phyloP scores from a whole-genome alignment of 2,113 vertebrate genomes.

The Dicrurus megarhynchus region DNA sequence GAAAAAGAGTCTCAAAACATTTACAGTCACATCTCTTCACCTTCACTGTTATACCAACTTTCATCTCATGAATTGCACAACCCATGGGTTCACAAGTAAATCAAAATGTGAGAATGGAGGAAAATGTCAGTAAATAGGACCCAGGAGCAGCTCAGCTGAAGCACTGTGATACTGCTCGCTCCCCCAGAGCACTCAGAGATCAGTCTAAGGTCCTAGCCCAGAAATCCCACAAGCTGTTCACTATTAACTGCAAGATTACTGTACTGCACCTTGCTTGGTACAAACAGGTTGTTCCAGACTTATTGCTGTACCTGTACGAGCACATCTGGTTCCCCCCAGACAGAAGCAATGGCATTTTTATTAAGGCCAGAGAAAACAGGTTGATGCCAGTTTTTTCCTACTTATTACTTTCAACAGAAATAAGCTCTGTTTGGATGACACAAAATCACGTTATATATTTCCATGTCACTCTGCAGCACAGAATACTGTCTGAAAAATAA shows the following conservation, averaged over 20 bases:
- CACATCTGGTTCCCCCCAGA: neutral
- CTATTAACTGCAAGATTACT: neutral
- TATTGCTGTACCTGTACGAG: neutral
- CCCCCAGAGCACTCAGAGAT: neutral
- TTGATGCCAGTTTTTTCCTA: neutral
- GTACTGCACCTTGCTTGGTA: neutral
- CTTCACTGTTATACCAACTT: neutral
- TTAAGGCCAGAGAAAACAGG: neutral
- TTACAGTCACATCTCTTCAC: neutral
- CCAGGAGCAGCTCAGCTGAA: neutral
- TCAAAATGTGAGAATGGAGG: neutral
- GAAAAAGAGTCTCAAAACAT: neutral
- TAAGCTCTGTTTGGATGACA: neutral
- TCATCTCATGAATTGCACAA: neutral
- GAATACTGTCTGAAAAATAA: neutral
- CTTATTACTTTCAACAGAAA: neutral
- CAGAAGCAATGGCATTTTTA: neutral
- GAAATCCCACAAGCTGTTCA: accelerated
- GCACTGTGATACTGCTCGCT: neutral
- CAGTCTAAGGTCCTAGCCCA: neutral
- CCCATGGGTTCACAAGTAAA: neutral
- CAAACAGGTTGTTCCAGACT: neutral
- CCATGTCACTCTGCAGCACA: neutral
- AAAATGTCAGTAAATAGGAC: neutral
- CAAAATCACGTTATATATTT: neutral